A percentile compares a stretch with the other conserved stretches of the same genome.
phyloP scores from a whole-genome alignment of 2,113 vertebrate species.

The Larimichthys polyactis region DNA sequence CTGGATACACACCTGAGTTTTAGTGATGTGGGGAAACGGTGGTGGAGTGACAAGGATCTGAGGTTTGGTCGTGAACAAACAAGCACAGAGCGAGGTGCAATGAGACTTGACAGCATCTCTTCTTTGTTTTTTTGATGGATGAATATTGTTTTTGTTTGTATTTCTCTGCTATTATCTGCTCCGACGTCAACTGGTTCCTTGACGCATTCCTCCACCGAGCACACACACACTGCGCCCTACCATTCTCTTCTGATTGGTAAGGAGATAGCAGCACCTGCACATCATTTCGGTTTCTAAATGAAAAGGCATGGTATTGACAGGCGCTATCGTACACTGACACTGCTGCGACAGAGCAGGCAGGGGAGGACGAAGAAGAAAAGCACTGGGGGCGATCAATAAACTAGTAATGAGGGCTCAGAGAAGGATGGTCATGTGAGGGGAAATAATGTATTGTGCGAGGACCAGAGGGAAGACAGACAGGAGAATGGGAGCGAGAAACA shows the following conservation, averaged over 20 bases:
- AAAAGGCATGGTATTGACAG: slow-evolving; percentile 58
- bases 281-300: slow-evolving; percentile 54
- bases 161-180: slow-evolving; percentile 44
- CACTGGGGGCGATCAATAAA: slow-evolving; percentile 63
- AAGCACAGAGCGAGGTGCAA: slow-evolving; percentile 29
- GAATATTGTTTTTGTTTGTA: slow-evolving; percentile 59
- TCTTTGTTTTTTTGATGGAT: slow-evolving; percentile 47
- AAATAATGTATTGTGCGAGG: slow-evolving; percentile 15
- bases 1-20: slow-evolving; percentile 39
- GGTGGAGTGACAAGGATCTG: slow-evolving; percentile 42
- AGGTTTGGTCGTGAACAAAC: slow-evolving; percentile 60
- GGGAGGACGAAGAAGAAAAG: slow-evolving; percentile 18
- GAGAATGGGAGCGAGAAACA: not conserved
- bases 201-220: not conserved
- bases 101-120: slow-evolving; percentile 40
- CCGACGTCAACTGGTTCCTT: slow-evolving; percentile 33
- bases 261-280: slow-evolving; percentile 48
- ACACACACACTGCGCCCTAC: not conserved
- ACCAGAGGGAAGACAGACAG: not conserved
- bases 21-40: slow-evolving; percentile 41
- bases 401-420: slow-evolving; percentile 63
- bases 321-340: slow-evolving; percentile 30
- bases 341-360: slow-evolving; percentile 8
- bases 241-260: slow-evolving; percentile 21
- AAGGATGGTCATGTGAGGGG: slow-evolving; percentile 39